These are phyloP conservation scores for Gymnogyps californianus DNA, from an alignment of 2,113 vertebrate species.

Conservation along the genomic window DNA sequence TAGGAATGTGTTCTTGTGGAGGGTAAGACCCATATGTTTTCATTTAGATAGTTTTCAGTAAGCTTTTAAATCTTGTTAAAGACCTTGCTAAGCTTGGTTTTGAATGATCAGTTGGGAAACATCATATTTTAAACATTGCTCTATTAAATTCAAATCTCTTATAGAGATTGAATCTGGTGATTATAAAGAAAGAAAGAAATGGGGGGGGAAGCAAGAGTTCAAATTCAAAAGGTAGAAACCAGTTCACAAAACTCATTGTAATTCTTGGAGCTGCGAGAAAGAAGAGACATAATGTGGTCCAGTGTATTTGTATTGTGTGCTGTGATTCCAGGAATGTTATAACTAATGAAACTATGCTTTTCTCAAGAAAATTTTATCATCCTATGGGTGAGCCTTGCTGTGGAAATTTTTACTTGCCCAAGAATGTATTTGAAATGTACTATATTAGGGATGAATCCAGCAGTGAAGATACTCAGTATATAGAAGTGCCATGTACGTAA, in stretches of 20 bases:
- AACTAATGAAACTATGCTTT: not conserved
- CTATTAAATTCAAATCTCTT: not conserved
- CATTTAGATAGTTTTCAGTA: slow-evolving; percentile 24
- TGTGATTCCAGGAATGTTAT: not conserved
- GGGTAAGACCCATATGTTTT: not conserved
- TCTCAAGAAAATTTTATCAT: not conserved
- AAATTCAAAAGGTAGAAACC: not conserved
- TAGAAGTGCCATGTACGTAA: not conserved
- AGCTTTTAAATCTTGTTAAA: slow-evolving; percentile 40
- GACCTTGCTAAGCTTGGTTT: slow-evolving; percentile 1
- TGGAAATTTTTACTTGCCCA: not conserved
- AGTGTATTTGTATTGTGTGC: not conserved
- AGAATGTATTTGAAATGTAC: not conserved
- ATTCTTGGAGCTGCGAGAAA: not conserved
- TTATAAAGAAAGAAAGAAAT: not conserved
- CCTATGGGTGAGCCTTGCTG: not conserved
- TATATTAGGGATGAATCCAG: not conserved
- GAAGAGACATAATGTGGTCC: not conserved
- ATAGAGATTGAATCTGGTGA: not conserved
- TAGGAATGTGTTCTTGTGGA: not conserved
- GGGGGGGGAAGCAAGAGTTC: not conserved
- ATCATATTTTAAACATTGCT: not conserved
- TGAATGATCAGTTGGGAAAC: slow-evolving; percentile 6
- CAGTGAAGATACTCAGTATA: not conserved
- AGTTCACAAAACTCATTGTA: not conserved